Base-by-base conservation (phyloP, 23 tunicate species). In the Corella eumyota region DNA sequence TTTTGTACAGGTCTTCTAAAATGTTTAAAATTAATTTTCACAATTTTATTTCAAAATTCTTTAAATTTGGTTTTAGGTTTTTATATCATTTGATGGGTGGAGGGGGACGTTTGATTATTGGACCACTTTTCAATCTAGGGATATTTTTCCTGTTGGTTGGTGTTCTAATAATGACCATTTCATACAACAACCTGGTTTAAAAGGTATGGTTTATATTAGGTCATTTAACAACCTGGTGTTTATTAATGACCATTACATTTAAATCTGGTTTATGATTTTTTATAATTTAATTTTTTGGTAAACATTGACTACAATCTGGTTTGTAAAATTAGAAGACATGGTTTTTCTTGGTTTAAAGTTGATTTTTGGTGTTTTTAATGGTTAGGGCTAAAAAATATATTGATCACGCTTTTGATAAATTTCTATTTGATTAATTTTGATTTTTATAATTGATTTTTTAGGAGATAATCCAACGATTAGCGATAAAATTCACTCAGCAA, bases 111-210 rank as follows among this genome's bases (percentile, higher is more conserved):
- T 85, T 30, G 95, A 85, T 50, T 85, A 85, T 53, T 85, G 95
- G 95, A 57, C 72, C 64, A 59, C 62, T 38, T 85, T 34, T 68
- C 69, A 73, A 21, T 77, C 79, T 26, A 60, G 95, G 32, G 95
- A 85, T 66, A 27, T 85, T 24, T 85, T 70, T 45, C 95, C 95
- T 50, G 85, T 71, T n/a, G 95, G 95, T 21, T 85, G 95, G 95
- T 85, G 95, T 50, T 55, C 71, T 38, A 59, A 26, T 3, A 59
- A 85, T 60, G 58, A 77, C 45, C 85, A 85, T 36, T 71, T 75
- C 2, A 26, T 85, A 37, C 76, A 65, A 49, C 37, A 22, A 11
- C 85, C 95, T 0, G 95, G 95, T 17, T 34, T 30, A 45, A 85
- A 77, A 53, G 94, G 83, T 76, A 15, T 11, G 48, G 15, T n/a